A percentile compares a stretch with the other conserved stretches of the same genome.
Conservation (phyloP, 2,797 vertebrate genomes). For the Acipenser transmontanus region DNA sequence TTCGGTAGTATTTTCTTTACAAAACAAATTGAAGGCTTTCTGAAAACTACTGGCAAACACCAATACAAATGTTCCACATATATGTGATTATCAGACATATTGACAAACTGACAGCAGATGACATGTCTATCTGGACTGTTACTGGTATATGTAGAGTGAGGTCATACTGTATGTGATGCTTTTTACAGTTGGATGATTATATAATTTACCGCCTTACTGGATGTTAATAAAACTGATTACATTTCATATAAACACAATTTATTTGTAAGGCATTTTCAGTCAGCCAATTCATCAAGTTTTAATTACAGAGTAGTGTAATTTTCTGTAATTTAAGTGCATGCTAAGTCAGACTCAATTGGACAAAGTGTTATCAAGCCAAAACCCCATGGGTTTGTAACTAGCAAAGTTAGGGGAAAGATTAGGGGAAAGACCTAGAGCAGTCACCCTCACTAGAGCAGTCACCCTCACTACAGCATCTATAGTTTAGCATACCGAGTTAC, state of each 20-base stretch:
- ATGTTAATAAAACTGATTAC: background rate
- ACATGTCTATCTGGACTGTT: background rate
- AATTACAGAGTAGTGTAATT: constrained; percentile 31
- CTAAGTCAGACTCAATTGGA: constrained; percentile 52
- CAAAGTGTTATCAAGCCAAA: constrained; percentile 46
- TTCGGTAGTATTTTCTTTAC: no score
- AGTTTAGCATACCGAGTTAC: no score
- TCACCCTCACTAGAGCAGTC: no score
- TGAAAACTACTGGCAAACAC: no score
- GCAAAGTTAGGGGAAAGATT: background rate
- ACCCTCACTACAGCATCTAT: no score
- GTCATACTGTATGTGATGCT: background rate
- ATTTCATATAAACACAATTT: background rate
- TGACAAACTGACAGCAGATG: background rate
- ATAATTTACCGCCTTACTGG: background rate
- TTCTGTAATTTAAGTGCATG: constrained; percentile 51
- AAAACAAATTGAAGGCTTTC: no score
- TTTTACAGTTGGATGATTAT: background rate
- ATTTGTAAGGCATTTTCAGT: constrained; percentile 10
- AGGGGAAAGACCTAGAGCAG: no score
- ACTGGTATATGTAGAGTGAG: background rate
- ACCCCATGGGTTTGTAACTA: constrained; percentile 12
- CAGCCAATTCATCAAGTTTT: constrained; percentile 37
- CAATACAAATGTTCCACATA: background rate
- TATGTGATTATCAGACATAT: background rate